Evolutionary conservation across 2,113 vertebrate species (phyloP), one percentile per base, ranked within the genome.

Genomic region (Hyperoodon ampullatus): DNA sequence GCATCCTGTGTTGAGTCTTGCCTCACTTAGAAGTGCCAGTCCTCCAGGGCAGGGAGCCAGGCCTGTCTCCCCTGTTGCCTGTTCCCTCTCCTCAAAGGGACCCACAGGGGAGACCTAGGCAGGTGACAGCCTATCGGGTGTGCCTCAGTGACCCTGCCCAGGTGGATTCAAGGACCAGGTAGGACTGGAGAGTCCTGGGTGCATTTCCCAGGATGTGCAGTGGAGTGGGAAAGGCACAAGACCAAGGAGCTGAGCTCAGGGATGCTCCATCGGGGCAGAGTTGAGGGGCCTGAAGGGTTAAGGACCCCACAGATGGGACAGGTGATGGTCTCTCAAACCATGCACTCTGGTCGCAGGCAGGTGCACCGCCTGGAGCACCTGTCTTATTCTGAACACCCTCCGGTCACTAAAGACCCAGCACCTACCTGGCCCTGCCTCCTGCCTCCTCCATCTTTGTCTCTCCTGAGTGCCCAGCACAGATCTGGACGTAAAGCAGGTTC

Each of bases 241-340:
- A n/a, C 47, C 47, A 8, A 55, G 86, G 60, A 53, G 23, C 18
- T 7, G 58, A 58, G 61, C 78, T 70, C 44, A 6, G 35, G 58
- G 63, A 18, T 19, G 50, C 23, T 47, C 26, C 28, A 1, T 3
- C 1, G 1, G 47, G 78, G 39, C 50, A 72, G 65, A 72, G n/a
- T 0, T 5, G 21, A 89, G 42, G 47, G n/a, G n/a, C 11, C 26
- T 39, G 16, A 44, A 60, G 63, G 55, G 42, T 23, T 55, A 44
- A 47, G 9, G n/a, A 75, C 15, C 3, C 60, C 5, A 6, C 1
- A 1, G 85, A 2, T 9, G 1, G 58, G 70, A 53, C 7, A 10
- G 70, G 44, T 8, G 44, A 8, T 19, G 28, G 19, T 42, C 35
- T 74, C 55, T 83, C 28, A 53, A 66, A 24, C 28, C 24, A 44